A percentile compares a stretch with the other conserved stretches of the same genome.
These are phyloP conservation scores for Nasonia vitripennis DNA, from an alignment of 1,140 invertebrate genomes.

Conservation along the genomic window DNA sequence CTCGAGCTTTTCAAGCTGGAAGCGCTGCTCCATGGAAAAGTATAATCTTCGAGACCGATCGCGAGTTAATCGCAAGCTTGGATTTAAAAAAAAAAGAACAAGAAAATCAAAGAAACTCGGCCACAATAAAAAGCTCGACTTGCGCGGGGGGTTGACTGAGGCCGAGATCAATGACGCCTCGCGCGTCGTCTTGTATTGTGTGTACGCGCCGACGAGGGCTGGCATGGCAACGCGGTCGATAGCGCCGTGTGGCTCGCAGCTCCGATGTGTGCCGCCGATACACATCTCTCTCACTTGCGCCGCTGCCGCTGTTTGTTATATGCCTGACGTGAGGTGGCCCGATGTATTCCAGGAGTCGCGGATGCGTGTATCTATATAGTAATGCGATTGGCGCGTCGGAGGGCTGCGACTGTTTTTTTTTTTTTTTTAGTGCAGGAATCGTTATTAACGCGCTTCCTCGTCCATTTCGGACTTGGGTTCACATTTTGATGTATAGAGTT, in stretches of 20 bases:
- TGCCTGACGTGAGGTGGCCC: too few relatives aligned
- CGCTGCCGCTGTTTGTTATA: neutral
- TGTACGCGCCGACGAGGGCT: conserved; percentile 63
- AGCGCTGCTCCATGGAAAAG: neutral
- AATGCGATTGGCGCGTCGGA: neutral
- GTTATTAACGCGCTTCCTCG: too few relatives aligned
- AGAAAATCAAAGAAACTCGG: neutral
- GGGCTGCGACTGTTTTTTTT: neutral
- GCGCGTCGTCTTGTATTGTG: conserved; percentile 56
- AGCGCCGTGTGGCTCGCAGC: conserved; percentile 27
- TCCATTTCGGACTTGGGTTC: too few relatives aligned
- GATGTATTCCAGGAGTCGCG: too few relatives aligned
- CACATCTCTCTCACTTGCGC: conserved; percentile 20
- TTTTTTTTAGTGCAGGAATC: too few relatives aligned
- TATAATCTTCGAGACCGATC: too few relatives aligned
- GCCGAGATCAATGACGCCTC: conserved; percentile 33
- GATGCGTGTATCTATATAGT: neutral
- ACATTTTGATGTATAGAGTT: neutral
- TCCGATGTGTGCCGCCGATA: conserved; percentile 37
- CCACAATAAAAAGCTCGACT: neutral
- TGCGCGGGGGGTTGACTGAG: neutral
- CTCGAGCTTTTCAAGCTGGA: neutral
- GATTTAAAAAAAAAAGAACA: neutral
- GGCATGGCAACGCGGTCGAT: conserved; percentile 72
- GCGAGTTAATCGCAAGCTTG: too few relatives aligned